A percentile compares a stretch with the other conserved stretches of the same genome.
Conservation (phyloP, 2,797 vertebrate genomes). For the Rhabdomys pumilio region DNA sequence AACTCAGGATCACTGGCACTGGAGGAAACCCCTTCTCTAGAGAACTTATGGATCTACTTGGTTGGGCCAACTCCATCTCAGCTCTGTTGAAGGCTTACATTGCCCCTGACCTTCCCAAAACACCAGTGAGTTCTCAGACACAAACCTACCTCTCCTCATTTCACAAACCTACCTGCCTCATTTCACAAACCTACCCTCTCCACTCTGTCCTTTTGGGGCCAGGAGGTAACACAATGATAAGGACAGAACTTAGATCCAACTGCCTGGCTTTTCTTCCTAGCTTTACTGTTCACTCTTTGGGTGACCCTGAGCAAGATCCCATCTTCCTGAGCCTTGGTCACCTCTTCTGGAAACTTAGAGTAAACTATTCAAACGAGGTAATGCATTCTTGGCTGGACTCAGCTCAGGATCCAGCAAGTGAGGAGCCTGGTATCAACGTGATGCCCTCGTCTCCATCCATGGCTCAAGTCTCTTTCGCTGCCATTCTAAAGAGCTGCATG, state of each 20-base stretch:
- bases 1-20: background rate
- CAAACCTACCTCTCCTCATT: no score
- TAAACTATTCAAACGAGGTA: constrained; percentile 27
- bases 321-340: background rate
- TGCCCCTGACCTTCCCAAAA: background rate
- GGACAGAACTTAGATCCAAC: background rate
- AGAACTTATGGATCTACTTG: background rate
- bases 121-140: background rate
- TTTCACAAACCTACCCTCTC: background rate
- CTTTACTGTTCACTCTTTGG: background rate
- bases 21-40: background rate
- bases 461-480: background rate
- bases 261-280: background rate
- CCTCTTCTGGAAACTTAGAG: constrained; percentile 41
- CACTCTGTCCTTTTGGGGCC: background rate
- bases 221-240: background rate
- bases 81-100: background rate
- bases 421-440: background rate
- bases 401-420: background rate
- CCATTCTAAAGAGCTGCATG: background rate
- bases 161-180: no score
- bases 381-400: background rate
- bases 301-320: background rate
- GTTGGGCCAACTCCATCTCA: background rate
- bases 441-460: background rate